Evolutionary conservation across 2,888 invertebrate species (phyloP).

Genomic region (Biston stratarius): DNA sequence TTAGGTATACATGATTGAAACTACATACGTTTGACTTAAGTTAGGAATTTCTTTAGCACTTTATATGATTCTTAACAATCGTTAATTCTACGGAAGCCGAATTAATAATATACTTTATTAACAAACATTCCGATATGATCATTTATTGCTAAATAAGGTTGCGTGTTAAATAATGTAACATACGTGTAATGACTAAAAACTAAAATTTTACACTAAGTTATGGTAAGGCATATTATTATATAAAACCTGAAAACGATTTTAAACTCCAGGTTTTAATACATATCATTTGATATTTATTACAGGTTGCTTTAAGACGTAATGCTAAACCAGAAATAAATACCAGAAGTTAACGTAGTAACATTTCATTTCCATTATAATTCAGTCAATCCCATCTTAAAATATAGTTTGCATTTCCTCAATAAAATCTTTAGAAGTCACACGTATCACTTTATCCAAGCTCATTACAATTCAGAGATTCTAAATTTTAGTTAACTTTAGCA

Average conservation of each 20-base stretch:
- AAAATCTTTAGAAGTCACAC: slow-evolving; percentile 28
- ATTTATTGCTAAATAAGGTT: slow-evolving; percentile 62
- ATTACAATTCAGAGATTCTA: slow-evolving; percentile 38
- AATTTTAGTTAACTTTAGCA: slow-evolving; percentile 50
- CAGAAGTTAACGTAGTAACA: slow-evolving; percentile 15
- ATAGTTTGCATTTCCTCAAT: slow-evolving; percentile 23
- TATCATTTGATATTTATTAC: slow-evolving; percentile 19
- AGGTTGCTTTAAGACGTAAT: slow-evolving; percentile 1
- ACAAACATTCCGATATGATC: slow-evolving; percentile 60
- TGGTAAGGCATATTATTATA: slow-evolving; percentile 67
- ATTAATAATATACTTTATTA: slow-evolving; percentile 53
- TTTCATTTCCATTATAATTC: slow-evolving; percentile 32
- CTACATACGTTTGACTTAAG: slow-evolving; percentile 50
- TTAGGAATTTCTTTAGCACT: slow-evolving; percentile 35
- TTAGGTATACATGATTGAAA: slow-evolving; percentile 58
- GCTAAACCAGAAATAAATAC: slow-evolving; percentile 29
- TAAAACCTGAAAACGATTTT: slow-evolving; percentile 37
- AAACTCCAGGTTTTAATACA: slow-evolving; percentile 25
- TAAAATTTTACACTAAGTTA: slow-evolving; percentile 61
- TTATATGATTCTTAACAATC: slow-evolving; percentile 23
- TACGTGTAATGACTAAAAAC: slow-evolving; percentile 57
- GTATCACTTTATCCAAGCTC: slow-evolving; percentile 42
- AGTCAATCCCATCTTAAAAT: slow-evolving; percentile 38
- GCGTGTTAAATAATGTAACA: slow-evolving; percentile 71
- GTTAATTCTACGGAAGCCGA: slow-evolving; percentile 64